phyloP scores from a whole-genome alignment of 2,888 invertebrate species.

The Apoda limacodes region DNA sequence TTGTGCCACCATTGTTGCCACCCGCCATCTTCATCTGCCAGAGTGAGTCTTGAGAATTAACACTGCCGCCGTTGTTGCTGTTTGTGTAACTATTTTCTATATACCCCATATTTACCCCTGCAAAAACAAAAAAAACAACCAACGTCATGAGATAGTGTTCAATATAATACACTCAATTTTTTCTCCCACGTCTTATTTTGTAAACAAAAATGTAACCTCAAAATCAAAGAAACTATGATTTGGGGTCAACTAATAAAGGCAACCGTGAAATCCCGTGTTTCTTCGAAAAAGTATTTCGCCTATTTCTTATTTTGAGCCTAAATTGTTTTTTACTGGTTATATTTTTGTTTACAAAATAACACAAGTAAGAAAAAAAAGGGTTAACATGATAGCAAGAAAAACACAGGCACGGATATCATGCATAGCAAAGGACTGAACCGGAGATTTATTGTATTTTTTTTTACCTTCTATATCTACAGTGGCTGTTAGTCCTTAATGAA shows the following conservation, averaged over 20 bases:
- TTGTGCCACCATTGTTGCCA: constrained; percentile 75
- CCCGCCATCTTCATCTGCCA: constrained; percentile 95
- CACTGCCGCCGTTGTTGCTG: constrained; percentile 95
- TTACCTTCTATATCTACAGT: constrained; percentile 39
- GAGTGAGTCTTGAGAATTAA: constrained; percentile 93
- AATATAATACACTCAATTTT: constrained; percentile 13
- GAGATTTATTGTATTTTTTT: constrained; percentile 1
- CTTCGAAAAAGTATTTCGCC: too few species aligned
- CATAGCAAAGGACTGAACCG: neutral
- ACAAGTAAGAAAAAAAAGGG: neutral
- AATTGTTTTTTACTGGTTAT: too few species aligned
- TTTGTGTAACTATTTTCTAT: constrained; percentile 93
- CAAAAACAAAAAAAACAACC: too few species aligned
- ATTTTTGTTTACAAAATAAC: neutral
- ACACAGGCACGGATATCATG: too few species aligned
- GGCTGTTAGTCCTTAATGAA: constrained; percentile 30
- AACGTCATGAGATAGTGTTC: neutral
- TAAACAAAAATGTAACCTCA: too few species aligned
- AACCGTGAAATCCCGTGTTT: too few species aligned
- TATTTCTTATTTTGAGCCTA: too few species aligned
- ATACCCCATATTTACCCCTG: constrained; percentile 90
- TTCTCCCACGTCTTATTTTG: constrained; percentile 16
- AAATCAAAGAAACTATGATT: too few species aligned
- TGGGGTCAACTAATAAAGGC: too few species aligned
- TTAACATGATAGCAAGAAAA: neutral